Evolutionary conservation across 2,113 vertebrate genomes (phyloP), one percentile per base, ranked within the genome.

Genomic region (Callipepla squamata): DNA sequence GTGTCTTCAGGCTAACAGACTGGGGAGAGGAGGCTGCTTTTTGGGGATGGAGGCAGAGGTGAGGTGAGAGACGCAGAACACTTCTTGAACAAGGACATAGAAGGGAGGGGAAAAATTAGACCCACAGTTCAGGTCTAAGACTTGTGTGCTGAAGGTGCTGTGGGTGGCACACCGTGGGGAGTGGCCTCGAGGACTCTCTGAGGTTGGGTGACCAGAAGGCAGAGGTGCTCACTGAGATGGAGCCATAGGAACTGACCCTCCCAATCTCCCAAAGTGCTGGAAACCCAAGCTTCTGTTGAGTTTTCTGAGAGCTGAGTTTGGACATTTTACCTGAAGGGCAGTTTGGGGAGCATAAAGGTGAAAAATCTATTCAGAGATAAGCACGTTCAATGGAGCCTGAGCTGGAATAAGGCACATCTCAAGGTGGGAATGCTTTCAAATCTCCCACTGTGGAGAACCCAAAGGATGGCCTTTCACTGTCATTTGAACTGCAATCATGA

Each of bases 1-100:
- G 95, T 80, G 51, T 66, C 92, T 89, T 85, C 86, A 83, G 85
- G 91, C 55, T 80, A 58, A 48, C 38, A 68, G 40, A 59, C 44
- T 36, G 34, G 86, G 34, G 50, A 34, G 11, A 77, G 55, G 58
- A 26, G 77, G 59, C 66, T 80, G 75, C 87, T 73, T 81, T 76
- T 78, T 8, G 81, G 83, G 70, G 58, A 40, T 55, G 59, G 45
- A 92, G 45, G 36, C 83, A 48, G 70, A 74, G 61, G 55, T n/a
- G 57, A 85, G 50, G 63, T 25, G 47, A 34, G 32, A 45, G 57
- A 80, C 51, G 48, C 40, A 42, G 63, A 79, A 45, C 21, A 5
- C 18, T 53, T 82, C 59, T 34, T 42, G 59, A 74, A 59, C 32
- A 82, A 85, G 42, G 13, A 59, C 10, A 70, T 9, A 28, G 11